Evolutionary conservation across 2,888 invertebrate species (phyloP).

Genomic region (Cryptocephalus primarius): DNA sequence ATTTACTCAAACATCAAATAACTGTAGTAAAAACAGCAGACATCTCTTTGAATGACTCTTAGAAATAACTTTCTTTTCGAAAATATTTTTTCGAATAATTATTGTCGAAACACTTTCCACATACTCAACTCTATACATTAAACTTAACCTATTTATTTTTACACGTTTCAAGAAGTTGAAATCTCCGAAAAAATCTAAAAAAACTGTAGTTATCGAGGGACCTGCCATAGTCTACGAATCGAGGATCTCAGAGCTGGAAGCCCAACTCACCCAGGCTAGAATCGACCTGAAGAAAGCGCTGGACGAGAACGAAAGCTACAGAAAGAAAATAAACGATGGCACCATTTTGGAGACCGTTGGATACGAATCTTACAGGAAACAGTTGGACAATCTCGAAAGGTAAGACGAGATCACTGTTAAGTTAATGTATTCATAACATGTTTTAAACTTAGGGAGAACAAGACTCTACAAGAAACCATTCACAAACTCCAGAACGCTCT

Average conservation of each 20-base stretch:
- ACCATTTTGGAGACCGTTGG: slow-evolving; percentile 43
- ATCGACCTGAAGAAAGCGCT: slow-evolving; percentile 66
- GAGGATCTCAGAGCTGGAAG: slow-evolving; percentile 73
- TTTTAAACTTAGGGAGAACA: slow-evolving; percentile 47
- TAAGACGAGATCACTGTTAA: too few relatives aligned
- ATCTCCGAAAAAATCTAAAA: slow-evolving; percentile 23
- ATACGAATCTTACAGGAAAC: slow-evolving; percentile 54
- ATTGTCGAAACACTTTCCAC: too few relatives aligned
- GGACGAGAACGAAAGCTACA: slow-evolving; percentile 49
- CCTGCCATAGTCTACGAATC: slow-evolving; percentile 77
- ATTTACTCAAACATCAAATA: too few relatives aligned
- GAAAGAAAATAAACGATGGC: slow-evolving; percentile 35
- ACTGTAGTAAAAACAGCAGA: too few relatives aligned
- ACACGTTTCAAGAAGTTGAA: slow-evolving; percentile 7
- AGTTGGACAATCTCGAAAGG: slow-evolving; percentile 61
- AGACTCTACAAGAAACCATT: slow-evolving; percentile 55
- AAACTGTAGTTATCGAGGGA: slow-evolving; percentile 46
- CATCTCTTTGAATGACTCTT: too few relatives aligned
- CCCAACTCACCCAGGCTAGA: slow-evolving; percentile 66
- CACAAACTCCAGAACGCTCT: slow-evolving; percentile 55
- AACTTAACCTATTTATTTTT: too few relatives aligned
- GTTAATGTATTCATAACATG: too few relatives aligned
- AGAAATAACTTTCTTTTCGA: too few relatives aligned
- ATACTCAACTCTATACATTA: too few relatives aligned
- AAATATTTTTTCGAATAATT: too few relatives aligned